A percentile compares a stretch with the other conserved stretches of the same genome.
Conservation (phyloP, 2,113 vertebrate species). For the Apodemus sylvaticus region DNA sequence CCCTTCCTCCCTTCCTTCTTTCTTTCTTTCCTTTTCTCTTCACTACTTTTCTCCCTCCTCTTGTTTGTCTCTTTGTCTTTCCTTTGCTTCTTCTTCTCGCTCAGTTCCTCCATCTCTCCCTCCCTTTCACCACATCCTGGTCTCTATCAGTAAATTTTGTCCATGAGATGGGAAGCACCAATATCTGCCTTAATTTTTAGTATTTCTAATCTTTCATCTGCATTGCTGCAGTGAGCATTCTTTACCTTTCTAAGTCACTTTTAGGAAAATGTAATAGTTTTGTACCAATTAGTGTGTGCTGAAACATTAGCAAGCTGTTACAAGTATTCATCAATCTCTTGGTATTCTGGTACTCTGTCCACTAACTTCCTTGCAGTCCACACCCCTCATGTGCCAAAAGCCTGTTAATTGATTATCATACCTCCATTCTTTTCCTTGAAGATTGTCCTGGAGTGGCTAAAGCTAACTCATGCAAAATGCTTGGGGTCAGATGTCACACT, state of each 20-base stretch:
- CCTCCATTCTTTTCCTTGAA: not conserved
- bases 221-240: not conserved
- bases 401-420: not conserved
- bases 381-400: not conserved
- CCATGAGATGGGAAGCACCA: not conserved
- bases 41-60: not conserved
- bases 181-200: not conserved
- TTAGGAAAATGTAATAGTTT: not conserved
- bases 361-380: not conserved
- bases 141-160: not conserved
- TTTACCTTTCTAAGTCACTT: slow-evolving; percentile 3
- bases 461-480: not conserved
- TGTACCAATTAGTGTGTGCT: not conserved
- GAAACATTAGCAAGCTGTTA: not conserved
- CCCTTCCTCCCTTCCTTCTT: not conserved
- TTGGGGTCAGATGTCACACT: not conserved
- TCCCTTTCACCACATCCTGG: too few species aligned
- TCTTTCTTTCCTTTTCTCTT: not conserved
- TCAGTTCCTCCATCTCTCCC: rapidly evolving
- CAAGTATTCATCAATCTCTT: not conserved
- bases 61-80: not conserved
- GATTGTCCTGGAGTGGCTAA: not conserved
- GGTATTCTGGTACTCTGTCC: not conserved
- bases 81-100: not conserved
- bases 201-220: not conserved